Evolutionary conservation across 2,888 invertebrate species (phyloP).

Genomic region (Pollenia angustigena): DNA sequence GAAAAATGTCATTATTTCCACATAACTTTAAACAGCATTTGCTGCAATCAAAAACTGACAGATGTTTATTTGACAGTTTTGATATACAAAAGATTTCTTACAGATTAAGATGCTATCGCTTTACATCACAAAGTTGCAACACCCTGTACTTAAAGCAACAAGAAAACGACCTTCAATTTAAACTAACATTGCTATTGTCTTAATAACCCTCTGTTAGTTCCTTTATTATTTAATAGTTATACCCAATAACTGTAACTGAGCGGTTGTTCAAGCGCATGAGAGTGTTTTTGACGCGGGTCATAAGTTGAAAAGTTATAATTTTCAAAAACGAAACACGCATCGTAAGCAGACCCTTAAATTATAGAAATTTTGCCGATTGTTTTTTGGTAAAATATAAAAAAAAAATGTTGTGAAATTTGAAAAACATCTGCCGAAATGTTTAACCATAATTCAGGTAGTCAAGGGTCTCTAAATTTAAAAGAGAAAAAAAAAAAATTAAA

Average conservation of each 20-base stretch:
- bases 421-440: constrained; percentile 60
- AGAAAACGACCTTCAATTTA: constrained; percentile 11
- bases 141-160: background rate
- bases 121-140: background rate
- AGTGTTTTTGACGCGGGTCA: constrained; percentile 66
- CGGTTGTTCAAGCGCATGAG: background rate
- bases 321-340: constrained; percentile 29
- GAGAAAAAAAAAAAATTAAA: background rate
- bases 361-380: constrained; percentile 34
- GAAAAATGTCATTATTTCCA: too few relatives aligned
- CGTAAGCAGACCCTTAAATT: constrained; percentile 31
- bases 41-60: too few relatives aligned
- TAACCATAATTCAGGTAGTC: constrained; percentile 52
- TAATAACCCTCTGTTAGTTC: background rate
- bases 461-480: background rate
- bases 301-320: constrained; percentile 58
- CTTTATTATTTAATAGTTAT: background rate
- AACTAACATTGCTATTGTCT: constrained; percentile 1
- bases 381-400: background rate
- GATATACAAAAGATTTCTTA: background rate
- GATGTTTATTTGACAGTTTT: background rate
- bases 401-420: background rate
- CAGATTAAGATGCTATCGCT: constrained; percentile 5
- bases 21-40: background rate
- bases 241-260: background rate